phyloP scores from a whole-genome alignment of 2,888 invertebrate species.

The Eupeodes latifasciatus region DNA sequence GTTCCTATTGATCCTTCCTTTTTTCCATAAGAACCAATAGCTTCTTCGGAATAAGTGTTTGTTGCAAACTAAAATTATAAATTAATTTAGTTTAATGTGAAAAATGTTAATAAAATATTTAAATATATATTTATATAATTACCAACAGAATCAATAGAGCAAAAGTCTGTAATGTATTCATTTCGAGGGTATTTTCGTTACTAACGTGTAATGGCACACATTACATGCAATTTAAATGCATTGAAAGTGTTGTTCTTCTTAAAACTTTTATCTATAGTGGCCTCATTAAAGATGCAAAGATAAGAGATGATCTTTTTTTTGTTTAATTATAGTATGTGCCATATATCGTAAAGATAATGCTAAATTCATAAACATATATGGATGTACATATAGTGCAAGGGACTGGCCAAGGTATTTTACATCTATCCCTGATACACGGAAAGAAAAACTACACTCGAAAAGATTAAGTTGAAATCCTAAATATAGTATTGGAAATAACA shows the following conservation, averaged over 20 bases:
- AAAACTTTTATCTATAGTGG: conserved; percentile 35
- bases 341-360: conserved; percentile 7
- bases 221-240: conserved; percentile 60
- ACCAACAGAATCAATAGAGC: conserved; percentile 52
- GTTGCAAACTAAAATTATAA: conserved; percentile 39
- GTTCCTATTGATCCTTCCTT: background rate
- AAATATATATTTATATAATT: background rate
- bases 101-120: background rate
- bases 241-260: background rate
- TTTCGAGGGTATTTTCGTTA: conserved; percentile 74
- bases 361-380: conserved; percentile 6
- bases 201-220: conserved; percentile 36
- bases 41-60: conserved; percentile 23
- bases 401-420: background rate
- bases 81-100: background rate
- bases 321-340: background rate
- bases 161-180: conserved; percentile 63
- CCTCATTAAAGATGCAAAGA: conserved; percentile 55
- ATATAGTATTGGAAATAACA: too few relatives aligned
- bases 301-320: conserved; percentile 45
- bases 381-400: background rate
- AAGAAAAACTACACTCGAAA: background rate
- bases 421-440: background rate
- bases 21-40: background rate
- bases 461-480: too few relatives aligned